Evolutionary conservation across 2,888 invertebrate species (phyloP).

Genomic region (Pasiphila rectangulata): DNA sequence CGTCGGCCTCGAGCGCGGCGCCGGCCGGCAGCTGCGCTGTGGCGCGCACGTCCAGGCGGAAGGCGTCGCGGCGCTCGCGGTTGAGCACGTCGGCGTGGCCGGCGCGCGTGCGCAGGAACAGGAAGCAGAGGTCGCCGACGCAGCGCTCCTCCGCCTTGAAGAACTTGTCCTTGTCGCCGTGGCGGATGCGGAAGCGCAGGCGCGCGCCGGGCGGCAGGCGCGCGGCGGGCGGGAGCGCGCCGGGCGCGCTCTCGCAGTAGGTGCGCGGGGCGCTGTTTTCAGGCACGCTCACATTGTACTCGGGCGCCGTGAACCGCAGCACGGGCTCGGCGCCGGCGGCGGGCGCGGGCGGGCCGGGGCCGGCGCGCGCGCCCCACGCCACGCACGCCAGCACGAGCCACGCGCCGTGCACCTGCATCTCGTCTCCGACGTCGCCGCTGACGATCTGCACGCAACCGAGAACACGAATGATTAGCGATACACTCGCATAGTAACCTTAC

Average conservation of each 20-base stretch:
- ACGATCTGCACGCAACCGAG: conserved; percentile 8
- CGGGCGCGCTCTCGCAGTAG: conserved; percentile 84
- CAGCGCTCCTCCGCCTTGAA: conserved; percentile 95
- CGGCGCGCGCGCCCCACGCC: conserved; percentile 56
- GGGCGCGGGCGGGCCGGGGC: conserved; percentile 27
- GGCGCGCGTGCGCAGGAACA: conserved; percentile 92
- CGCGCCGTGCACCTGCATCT: conserved; percentile 40
- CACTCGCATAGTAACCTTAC: too few species aligned
- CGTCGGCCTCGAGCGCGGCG: conserved; percentile 84
- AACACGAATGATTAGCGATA: too few species aligned
- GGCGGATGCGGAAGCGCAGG: conserved; percentile 92
- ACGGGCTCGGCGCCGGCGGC: conserved; percentile 30
- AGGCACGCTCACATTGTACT: conserved; percentile 93
- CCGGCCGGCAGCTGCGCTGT: conserved; percentile 80
- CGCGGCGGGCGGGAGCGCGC: conserved; percentile 91
- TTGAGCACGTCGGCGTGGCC: conserved; percentile 94
- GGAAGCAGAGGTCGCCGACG: conserved; percentile 97
- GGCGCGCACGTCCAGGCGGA: conserved; percentile 87
- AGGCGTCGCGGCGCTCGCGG: conserved; percentile 93
- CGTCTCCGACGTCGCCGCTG: background rate
- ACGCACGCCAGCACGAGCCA: conserved; percentile 58
- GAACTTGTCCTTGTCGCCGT: conserved; percentile 93
- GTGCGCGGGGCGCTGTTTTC: conserved; percentile 96
- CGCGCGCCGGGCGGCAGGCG: conserved; percentile 60
- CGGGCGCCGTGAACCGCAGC: conserved; percentile 85